These are phyloP conservation scores for Mus minutoides DNA, from an alignment of 2,797 vertebrate species.

Conservation along the genomic window DNA sequence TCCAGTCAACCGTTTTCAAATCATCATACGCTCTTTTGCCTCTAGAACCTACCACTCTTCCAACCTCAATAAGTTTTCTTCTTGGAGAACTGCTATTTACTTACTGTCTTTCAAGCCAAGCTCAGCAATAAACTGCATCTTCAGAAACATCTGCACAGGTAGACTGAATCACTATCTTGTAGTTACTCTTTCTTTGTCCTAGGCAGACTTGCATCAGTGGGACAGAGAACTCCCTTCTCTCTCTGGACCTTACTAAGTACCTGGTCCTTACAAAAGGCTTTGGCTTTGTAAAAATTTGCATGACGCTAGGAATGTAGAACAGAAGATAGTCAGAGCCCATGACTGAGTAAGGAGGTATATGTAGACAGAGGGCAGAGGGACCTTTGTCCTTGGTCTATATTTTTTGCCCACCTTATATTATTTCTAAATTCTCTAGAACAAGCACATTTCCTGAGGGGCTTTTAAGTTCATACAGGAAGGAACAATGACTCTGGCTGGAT, in stretches of 20 bases:
- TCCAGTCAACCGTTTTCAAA: background rate
- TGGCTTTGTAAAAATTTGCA: background rate
- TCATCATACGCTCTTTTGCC: background rate
- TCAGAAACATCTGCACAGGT: background rate
- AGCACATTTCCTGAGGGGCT: background rate
- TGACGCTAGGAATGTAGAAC: background rate
- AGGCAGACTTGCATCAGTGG: background rate
- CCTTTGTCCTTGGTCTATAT: background rate
- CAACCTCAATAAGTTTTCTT: background rate
- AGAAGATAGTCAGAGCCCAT: background rate
- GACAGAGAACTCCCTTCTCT: background rate
- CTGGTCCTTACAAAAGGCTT: too few relatives aligned
- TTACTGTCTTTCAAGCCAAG: background rate
- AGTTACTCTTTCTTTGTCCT: background rate
- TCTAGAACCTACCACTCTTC: background rate
- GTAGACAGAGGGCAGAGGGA: too few relatives aligned
- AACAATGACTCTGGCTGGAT: background rate
- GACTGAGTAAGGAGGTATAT: background rate
- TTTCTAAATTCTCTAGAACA: background rate
- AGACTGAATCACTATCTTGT: background rate
- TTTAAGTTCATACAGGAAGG: background rate
- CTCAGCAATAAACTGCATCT: background rate
- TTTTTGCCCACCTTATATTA: background rate
- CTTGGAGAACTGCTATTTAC: background rate
- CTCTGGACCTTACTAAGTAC: background rate